Evolutionary conservation across 2,797 vertebrate genomes (phyloP).

Genomic region (Aeoliscus strigatus): DNA sequence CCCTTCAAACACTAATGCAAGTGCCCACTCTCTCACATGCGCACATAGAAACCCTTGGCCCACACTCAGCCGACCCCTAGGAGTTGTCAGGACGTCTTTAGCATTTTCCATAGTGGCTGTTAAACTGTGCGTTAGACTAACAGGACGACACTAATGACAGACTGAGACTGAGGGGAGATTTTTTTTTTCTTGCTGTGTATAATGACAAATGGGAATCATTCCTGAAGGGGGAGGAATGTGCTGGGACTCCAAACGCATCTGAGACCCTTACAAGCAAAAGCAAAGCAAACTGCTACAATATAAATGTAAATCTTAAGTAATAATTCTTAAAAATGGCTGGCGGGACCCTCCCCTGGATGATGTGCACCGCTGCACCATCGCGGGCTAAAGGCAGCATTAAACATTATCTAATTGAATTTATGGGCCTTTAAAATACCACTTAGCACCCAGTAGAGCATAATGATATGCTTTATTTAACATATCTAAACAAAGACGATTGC

Average conservation of each 20-base stretch:
- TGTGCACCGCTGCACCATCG: slow-evolving; percentile 60
- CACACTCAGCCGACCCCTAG: slow-evolving; percentile 73
- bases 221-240: slow-evolving; percentile 77
- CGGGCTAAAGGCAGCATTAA: slow-evolving; percentile 67
- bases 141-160: slow-evolving; percentile 64
- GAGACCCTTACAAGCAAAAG: slow-evolving; percentile 71
- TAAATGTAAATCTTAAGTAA: slow-evolving; percentile 83
- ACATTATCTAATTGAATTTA: slow-evolving; percentile 82
- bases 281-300: slow-evolving; percentile 77
- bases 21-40: slow-evolving; percentile 27
- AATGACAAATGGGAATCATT: slow-evolving; percentile 74
- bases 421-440: slow-evolving; percentile 80
- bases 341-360: slow-evolving; percentile 43
- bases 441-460: slow-evolving; percentile 71
- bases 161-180: slow-evolving; percentile 31
- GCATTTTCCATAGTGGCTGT: slow-evolving; percentile 79
- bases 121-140: slow-evolving; percentile 85
- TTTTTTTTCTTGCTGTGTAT: slow-evolving; percentile 42
- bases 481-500: slow-evolving; percentile 76
- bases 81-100: slow-evolving; percentile 83
- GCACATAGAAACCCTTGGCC: slow-evolving; percentile 52
- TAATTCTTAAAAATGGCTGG: slow-evolving; percentile 78
- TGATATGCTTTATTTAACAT: slow-evolving; percentile 79
- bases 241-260: slow-evolving; percentile 78
- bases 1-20: slow-evolving; percentile 49